phyloP scores from a whole-genome alignment of 2,113 vertebrate genomes.

The Corvus cornix region DNA sequence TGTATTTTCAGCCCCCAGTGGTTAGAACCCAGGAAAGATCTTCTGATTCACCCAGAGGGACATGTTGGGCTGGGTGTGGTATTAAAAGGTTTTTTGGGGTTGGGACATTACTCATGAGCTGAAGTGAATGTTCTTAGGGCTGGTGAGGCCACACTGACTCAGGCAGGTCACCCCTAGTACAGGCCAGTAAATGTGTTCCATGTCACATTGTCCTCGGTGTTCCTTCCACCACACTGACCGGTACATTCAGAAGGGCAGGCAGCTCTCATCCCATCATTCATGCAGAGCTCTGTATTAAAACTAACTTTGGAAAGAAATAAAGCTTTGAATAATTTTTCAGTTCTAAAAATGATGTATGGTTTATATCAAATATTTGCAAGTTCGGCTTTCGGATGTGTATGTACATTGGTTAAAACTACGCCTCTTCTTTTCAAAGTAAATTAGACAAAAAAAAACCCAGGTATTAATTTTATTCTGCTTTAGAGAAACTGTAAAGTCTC shows the following conservation, averaged over 20 bases:
- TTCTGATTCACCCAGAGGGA: background rate
- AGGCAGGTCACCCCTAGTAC: background rate
- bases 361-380: background rate
- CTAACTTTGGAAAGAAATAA: background rate
- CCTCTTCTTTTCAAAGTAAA: background rate
- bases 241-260: background rate
- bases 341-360: background rate
- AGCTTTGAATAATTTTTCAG: background rate
- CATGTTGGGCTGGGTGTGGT: background rate
- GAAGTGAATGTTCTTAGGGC: background rate
- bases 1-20: background rate
- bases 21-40: background rate
- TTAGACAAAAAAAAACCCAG: background rate
- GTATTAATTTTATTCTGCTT: background rate
- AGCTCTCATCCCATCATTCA: background rate
- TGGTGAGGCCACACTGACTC: background rate
- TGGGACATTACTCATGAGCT: background rate
- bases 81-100: background rate
- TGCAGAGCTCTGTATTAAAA: background rate
- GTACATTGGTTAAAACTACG: background rate
- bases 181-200: background rate
- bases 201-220: fast-evolving
- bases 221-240: background rate
- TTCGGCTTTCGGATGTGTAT: fast-evolving
- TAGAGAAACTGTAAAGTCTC: background rate